Evolutionary conservation across 2,888 invertebrate genomes (phyloP).

Genomic region (Caenorhabditis sp.): DNA sequence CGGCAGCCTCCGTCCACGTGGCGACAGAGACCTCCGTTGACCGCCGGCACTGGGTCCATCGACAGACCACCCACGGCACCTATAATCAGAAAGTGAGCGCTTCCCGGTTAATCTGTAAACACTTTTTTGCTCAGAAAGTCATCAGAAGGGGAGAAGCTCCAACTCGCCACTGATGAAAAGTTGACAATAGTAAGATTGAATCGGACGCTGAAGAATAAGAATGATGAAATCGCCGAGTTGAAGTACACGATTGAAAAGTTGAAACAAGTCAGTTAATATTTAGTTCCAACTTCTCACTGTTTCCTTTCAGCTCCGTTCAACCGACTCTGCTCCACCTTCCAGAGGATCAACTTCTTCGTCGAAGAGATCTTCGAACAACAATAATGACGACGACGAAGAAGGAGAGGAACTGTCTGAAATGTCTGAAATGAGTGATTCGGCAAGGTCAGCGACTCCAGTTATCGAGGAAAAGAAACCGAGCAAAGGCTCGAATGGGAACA

Average conservation of each 20-base stretch:
- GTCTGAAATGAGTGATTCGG: constrained; percentile 38
- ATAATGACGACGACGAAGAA: constrained; percentile 35
- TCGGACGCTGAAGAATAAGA: constrained; percentile 61
- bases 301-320: not conserved
- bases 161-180: constrained; percentile 62
- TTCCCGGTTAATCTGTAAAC: not conserved
- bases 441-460: constrained; percentile 24
- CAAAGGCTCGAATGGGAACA: constrained; percentile 11
- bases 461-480: constrained; percentile 16
- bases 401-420: constrained; percentile 29
- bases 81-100: constrained; percentile 22
- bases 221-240: constrained; percentile 60
- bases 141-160: constrained; percentile 26
- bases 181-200: constrained; percentile 68
- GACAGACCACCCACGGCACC: constrained; percentile 27
- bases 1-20: constrained; percentile 47
- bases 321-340: constrained; percentile 13
- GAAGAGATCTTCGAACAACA: constrained; percentile 24
- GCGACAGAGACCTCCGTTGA: constrained; percentile 29
- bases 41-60: constrained; percentile 32
- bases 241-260: constrained; percentile 61
- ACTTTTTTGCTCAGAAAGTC: constrained; percentile 20
- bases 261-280: constrained; percentile 54
- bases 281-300: too few species aligned
- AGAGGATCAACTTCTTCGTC: constrained; percentile 35